Evolutionary conservation across 2,888 invertebrate species (phyloP).

Genomic region (Stenotaenia linearis): DNA sequence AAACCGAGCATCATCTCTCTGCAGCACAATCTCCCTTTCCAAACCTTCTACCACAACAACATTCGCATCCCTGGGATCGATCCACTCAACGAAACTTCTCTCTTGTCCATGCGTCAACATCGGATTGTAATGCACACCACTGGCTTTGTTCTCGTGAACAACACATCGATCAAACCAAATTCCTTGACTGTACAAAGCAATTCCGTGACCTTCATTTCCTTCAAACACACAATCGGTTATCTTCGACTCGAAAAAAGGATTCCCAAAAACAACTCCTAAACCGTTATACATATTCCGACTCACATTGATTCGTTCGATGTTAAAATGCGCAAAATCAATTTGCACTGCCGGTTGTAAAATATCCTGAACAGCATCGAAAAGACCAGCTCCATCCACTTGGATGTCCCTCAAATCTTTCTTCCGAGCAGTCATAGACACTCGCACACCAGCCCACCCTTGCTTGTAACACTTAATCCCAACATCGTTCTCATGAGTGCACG

Average conservation of each 20-base stretch:
- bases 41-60: neutral
- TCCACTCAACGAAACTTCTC: slow-evolving; percentile 89
- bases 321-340: slow-evolving; percentile 58
- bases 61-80: slow-evolving; percentile 49
- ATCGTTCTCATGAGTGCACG: slow-evolving; percentile 76
- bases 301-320: slow-evolving; percentile 55
- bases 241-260: slow-evolving; percentile 73
- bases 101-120: slow-evolving; percentile 75
- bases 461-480: slow-evolving; percentile 84
- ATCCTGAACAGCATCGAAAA: slow-evolving; percentile 85
- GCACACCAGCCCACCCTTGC: slow-evolving; percentile 88
- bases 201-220: slow-evolving; percentile 78
- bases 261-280: slow-evolving; percentile 86
- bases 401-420: slow-evolving; percentile 80
- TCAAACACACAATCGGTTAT: slow-evolving; percentile 78
- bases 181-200: slow-evolving; percentile 82
- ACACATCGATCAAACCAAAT: slow-evolving; percentile 57
- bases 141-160: slow-evolving; percentile 74
- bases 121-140: slow-evolving; percentile 90
- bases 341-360: slow-evolving; percentile 82
- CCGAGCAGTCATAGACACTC: slow-evolving; percentile 82
- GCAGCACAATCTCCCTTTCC: neutral
- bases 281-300: slow-evolving; percentile 87
- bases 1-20: neutral
- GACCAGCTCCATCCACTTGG: slow-evolving; percentile 84